Evolutionary conservation across 1,140 invertebrate genomes (phyloP), one percentile per base, ranked within the genome.

Genomic region (Drosophila erecta): DNA sequence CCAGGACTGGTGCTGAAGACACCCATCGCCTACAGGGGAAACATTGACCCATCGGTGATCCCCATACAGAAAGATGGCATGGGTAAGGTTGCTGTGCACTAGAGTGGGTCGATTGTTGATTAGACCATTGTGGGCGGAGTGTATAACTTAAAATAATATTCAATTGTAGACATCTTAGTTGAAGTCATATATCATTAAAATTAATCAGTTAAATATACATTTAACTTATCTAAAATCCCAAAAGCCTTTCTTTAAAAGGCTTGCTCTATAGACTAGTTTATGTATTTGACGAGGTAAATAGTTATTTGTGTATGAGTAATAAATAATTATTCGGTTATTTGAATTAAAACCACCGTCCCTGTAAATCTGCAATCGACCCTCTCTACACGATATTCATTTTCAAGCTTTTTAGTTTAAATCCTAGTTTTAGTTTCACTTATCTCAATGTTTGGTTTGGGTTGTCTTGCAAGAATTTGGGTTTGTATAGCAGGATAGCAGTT

Each of bases 31-130:
- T 96, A 96, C 92, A 95, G 96, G 79, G 95, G 95, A 69, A 95
- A 96, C 87, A 96, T 95, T 47, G 96, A 96, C 93, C 93, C 95
- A 37, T 96, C 95, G 84, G 95, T 96, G 60, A 96, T 96, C 92
- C 96, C 96, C 40, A 96, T 96, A 87, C 94, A 95, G 78, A 95
- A 95, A 92, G 96, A 97, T 93, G 96, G 96, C 80, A 96, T 97
- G 94, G 96, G 96, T 96, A 93, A 93, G 93, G 92, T 79, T 77
- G 73, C 57, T 65, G 55, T 46, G 49, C 62, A 37, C 14, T 50
- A 65, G 64, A 37, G 64, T 64, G 46, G 46, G 59, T 67, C 64
- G 64, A 67, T 67, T 37, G 35, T n/a, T 17, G 11, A 47, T 47
- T 12, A 47, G 44, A 30, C 7, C 22, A 49, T 15, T 30, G 22